Percentiles rank a stretch among this genome's conserved stretches.
phyloP scores from a whole-genome alignment of 2,113 vertebrate genomes.

The Ceyx cyanopectus region DNA sequence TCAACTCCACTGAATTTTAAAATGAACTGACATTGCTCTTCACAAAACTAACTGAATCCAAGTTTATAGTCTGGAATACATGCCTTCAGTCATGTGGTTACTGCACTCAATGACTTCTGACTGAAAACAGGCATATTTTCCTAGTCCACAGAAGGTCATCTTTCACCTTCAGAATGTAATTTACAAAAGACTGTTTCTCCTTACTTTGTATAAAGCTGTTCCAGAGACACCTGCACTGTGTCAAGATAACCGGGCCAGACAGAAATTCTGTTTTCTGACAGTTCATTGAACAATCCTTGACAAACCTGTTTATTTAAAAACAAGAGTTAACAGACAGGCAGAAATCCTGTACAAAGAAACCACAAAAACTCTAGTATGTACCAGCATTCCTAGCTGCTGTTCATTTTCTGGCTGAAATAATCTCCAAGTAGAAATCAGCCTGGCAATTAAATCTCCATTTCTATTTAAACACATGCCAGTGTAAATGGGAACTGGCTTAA shows the following conservation, averaged over 20 bases:
- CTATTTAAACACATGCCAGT: neutral
- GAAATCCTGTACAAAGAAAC: neutral
- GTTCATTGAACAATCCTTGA: slow-evolving; percentile 88
- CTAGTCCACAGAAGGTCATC: neutral
- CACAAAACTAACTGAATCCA: neutral
- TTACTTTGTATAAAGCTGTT: slow-evolving; percentile 90
- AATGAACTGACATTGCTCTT: neutral
- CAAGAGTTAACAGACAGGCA: neutral
- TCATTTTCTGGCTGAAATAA: slow-evolving; percentile 6
- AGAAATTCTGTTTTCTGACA: slow-evolving; percentile 85
- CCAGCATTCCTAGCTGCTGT: neutral
- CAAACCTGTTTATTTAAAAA: slow-evolving; percentile 82
- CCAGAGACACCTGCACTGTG: slow-evolving; percentile 80
- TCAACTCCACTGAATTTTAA: neutral
- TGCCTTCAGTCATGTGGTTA: neutral
- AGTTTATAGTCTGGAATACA: neutral
- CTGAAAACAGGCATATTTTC: neutral
- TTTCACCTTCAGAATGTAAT: neutral
- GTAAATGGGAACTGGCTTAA: neutral
- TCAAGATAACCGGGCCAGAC: slow-evolving; percentile 94
- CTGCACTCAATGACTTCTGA: neutral
- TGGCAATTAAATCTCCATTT: neutral
- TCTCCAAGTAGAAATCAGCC: neutral
- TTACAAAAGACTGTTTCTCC: slow-evolving; percentile 32
- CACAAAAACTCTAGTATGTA: neutral